These are phyloP conservation scores for Eristalinus sepulchralis DNA, from an alignment of 2,888 invertebrate species.

Conservation along the genomic window DNA sequence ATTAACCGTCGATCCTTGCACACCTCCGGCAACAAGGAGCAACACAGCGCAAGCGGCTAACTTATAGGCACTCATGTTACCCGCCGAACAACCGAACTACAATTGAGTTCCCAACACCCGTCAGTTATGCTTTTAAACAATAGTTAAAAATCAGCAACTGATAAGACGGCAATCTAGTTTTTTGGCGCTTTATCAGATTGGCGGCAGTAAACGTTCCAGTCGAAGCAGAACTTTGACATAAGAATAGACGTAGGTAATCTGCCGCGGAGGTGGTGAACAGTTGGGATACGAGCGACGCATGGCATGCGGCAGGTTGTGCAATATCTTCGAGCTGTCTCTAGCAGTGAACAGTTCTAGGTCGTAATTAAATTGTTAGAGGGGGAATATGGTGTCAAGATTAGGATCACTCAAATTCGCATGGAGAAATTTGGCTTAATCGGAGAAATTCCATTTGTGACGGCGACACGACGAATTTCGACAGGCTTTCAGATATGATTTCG, in stretches of 20 bases:
- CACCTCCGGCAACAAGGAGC: constrained; percentile 24
- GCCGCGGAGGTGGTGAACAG: not conserved
- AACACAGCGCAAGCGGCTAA: not conserved
- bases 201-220: constrained; percentile 10
- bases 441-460: too few relatives aligned
- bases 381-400: constrained; percentile 7
- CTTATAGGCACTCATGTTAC: constrained; percentile 42
- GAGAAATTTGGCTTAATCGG: not conserved
- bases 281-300: not conserved
- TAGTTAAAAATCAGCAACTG: not conserved
- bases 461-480: not conserved
- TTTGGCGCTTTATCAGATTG: constrained; percentile 21
- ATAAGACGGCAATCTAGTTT: not conserved
- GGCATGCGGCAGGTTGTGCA: not conserved
- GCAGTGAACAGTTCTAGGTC: not conserved
- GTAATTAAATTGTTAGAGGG: not conserved
- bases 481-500: not conserved
- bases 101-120: constrained; percentile 5
- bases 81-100: constrained; percentile 2
- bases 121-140: constrained; percentile 24
- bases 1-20: constrained; percentile 39
- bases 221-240: not conserved
- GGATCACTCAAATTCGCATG: not conserved
- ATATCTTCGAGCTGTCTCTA: not conserved
- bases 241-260: not conserved